These are phyloP conservation scores for Coracopsis vasa DNA, from an alignment of 2,113 vertebrate genomes.

Conservation along the genomic window DNA sequence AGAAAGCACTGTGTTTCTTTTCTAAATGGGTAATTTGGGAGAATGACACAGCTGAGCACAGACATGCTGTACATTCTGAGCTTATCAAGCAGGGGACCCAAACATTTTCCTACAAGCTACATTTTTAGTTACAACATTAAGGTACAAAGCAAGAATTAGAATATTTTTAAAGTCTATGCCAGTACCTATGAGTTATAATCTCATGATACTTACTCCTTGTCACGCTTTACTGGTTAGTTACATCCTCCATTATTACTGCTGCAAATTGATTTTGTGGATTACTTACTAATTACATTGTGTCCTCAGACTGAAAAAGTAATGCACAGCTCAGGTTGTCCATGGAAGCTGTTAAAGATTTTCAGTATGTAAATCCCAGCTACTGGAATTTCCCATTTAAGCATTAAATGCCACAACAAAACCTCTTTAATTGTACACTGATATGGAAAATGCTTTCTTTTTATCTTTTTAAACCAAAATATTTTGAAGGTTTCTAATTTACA, in stretches of 20 bases:
- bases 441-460: background rate
- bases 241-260: background rate
- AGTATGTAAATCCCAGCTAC: background rate
- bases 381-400: background rate
- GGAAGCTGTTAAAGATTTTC: background rate
- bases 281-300: background rate
- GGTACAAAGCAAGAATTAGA: background rate
- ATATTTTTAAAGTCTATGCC: background rate
- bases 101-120: background rate
- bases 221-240: background rate
- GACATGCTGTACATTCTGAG: background rate
- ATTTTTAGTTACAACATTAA: background rate
- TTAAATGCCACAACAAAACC: background rate
- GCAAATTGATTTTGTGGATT: constrained; percentile 14
- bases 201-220: background rate
- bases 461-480: background rate
- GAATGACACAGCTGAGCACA: background rate
- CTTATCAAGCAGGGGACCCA: background rate
- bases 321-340: background rate
- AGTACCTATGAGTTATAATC: background rate
- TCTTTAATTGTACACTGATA: accelerated
- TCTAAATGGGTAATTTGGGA: background rate
- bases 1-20: background rate
- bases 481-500: background rate
- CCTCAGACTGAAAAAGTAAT: background rate